Evolutionary conservation across 1,140 invertebrate species (phyloP).

Genomic region (Apis dorsata): DNA sequence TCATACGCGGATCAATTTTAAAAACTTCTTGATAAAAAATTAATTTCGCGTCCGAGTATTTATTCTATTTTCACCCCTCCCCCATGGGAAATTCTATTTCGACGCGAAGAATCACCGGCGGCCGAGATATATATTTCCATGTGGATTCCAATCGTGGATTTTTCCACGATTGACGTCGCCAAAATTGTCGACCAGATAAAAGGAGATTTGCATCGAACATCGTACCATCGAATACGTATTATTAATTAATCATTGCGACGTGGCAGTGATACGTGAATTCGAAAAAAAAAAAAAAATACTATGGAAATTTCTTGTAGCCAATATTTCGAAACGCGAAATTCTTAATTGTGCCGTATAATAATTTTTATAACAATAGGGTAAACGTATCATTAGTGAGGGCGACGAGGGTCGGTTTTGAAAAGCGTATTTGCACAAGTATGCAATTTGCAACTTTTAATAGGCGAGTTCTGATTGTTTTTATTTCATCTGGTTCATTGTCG

Average conservation of each 20-base stretch:
- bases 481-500: background rate
- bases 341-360: slow-evolving; percentile 10
- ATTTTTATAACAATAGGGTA: slow-evolving; percentile 14
- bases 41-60: background rate
- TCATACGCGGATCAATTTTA: no score
- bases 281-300: no score
- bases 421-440: background rate
- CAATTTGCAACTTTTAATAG: slow-evolving; percentile 34
- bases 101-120: no score
- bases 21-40: background rate
- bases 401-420: background rate
- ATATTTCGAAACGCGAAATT: background rate
- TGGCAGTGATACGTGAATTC: background rate
- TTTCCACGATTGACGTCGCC: no score
- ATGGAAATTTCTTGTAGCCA: no score
- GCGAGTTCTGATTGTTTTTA: slow-evolving; percentile 5
- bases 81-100: no score
- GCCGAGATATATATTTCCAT: background rate
- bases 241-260: background rate
- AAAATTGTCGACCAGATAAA: no score
- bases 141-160: background rate
- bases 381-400: slow-evolving; percentile 18
- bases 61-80: no score
- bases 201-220: background rate
- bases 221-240: background rate